Conservation (phyloP, 2,888 invertebrate genomes). For the Eupelmus urozonus region DNA sequence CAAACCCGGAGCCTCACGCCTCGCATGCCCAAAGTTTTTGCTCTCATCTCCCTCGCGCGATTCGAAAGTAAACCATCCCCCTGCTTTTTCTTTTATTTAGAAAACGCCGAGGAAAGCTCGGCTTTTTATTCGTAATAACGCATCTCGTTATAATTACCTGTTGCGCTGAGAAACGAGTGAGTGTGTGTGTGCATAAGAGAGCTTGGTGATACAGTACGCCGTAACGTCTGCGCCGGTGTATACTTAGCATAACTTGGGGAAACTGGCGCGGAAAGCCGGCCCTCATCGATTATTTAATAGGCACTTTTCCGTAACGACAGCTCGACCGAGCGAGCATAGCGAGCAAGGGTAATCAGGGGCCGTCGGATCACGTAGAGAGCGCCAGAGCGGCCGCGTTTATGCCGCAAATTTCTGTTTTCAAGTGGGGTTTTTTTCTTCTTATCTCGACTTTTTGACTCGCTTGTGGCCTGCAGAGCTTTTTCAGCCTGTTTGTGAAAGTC, state of each 20-base stretch:
- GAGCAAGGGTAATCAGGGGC: not conserved
- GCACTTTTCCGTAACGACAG: constrained; percentile 47
- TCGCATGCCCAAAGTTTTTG: not conserved
- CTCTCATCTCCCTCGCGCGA: not conserved
- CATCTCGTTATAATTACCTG: constrained; percentile 42
- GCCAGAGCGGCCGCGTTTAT: no score
- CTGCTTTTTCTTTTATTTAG: not conserved
- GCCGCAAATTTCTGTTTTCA: constrained; percentile 8
- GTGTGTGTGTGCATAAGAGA: no score
- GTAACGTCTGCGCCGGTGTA: not conserved
- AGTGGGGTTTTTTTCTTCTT: not conserved
- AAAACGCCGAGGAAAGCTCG: not conserved
- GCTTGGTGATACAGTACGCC: no score
- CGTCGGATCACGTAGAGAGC: not conserved
- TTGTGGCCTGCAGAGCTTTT: no score
- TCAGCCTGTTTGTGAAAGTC: no score
- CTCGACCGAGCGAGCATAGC: not conserved
- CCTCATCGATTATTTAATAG: constrained; percentile 53
- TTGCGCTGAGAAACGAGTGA: constrained; percentile 13
- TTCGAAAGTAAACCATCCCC: not conserved
- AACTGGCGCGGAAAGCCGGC: not conserved
- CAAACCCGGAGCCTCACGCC: no score
- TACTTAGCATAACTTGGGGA: constrained; percentile 41
- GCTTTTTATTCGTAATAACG: not conserved
- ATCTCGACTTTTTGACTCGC: not conserved